phyloP scores from a whole-genome alignment of 1,140 invertebrate genomes.

The Drosophila aff. region DNA sequence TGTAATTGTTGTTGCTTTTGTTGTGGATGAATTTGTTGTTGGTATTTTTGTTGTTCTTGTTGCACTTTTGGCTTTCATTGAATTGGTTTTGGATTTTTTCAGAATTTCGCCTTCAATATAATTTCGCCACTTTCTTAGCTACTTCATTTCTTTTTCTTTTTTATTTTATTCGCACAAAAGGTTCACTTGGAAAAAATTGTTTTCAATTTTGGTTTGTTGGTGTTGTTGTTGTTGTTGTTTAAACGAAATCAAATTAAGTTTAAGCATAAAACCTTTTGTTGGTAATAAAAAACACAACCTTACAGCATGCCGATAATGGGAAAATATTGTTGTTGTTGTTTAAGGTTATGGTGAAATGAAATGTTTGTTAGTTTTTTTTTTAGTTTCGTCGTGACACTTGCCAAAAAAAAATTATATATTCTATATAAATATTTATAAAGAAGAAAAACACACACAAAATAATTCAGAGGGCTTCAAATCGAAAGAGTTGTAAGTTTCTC shows the following conservation, averaged over 20 bases:
- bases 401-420: conserved; percentile 9
- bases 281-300: conserved; percentile 50
- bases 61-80: conserved; percentile 54
- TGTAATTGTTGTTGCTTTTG: conserved; percentile 23
- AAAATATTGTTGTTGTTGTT: conserved; percentile 18
- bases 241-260: conserved; percentile 30
- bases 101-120: conserved; percentile 19
- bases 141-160: background rate
- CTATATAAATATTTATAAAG: conserved; percentile 1
- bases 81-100: conserved; percentile 32
- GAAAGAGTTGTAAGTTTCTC: conserved; percentile 52
- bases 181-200: conserved; percentile 62
- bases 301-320: conserved; percentile 24
- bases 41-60: conserved; percentile 14
- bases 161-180: conserved; percentile 34
- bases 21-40: conserved; percentile 33
- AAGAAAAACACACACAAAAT: conserved; percentile 29
- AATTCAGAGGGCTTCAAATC: conserved; percentile 35
- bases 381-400: background rate
- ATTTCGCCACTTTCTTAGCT: conserved; percentile 14
- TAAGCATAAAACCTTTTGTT: conserved; percentile 31
- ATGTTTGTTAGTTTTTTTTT: conserved; percentile 8
- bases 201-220: conserved; percentile 22
- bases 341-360: background rate
- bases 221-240: conserved; percentile 3